Base-by-base conservation (phyloP, 2,113 vertebrate genomes). In the Lucifuga dentata region DNA sequence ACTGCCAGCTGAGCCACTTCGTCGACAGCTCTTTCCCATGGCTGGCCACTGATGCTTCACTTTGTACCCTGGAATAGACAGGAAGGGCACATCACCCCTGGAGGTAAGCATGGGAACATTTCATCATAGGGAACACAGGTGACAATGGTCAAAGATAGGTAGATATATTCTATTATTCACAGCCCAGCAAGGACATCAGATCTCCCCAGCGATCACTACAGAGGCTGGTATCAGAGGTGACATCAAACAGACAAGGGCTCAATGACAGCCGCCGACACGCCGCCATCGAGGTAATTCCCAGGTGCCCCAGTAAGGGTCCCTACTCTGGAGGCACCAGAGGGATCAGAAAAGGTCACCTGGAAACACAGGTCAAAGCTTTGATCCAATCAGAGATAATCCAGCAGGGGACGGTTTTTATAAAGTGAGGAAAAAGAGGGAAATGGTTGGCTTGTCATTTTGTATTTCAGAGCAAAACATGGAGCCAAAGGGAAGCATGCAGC, bases 361-460 rank as follows among this genome's bases (percentile, higher is more conserved):
- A 73, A 80, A 86, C 85, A 89, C 81, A 86, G 90, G 90, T 90
- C 89, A 90, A 73, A 53, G 73, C 86, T 90, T 91, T 91, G 88
- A 91, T 91, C 83, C 81, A 84, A 89, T 89, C 81, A 85, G 80
- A 88, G 81, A 35, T 56, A 78, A 73, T 68, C 52, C 70, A 70
- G 59, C 35, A n/a, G 72, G 79, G 52, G 46, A 19, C 51, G 50
- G 52, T 36, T 70, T 83, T 84, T 49, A 59, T 77, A 73, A 29
- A 63, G 46, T 17, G 68, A 63, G 17, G 46, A 40, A 59, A n/a
- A n/a, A 21, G 60, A 51, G 71, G 74, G 59, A 80, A 62, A 61
- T 71, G 43, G 40, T 56, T 15, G 57, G 65, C 46, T n/a, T 86
- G 77, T 83, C 74, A 78, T 83, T 81, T 84, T 75, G 17, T 45